These are phyloP conservation scores for Tiaroga cobitis DNA, from an alignment of 2,797 vertebrate genomes.

Conservation along the genomic window DNA sequence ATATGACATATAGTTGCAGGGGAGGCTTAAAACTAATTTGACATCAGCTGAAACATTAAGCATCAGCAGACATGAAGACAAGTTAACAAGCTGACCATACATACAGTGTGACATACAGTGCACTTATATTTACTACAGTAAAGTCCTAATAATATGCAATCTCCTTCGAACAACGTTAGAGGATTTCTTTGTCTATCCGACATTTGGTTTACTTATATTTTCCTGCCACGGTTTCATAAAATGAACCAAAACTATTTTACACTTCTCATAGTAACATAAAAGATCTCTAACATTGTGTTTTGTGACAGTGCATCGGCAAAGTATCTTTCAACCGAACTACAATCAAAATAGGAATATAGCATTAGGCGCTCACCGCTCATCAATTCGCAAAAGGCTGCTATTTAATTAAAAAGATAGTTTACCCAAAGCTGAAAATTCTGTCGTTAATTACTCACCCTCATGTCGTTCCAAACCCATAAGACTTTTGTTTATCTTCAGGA, in stretches of 20 bases:
- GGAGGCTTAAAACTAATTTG: no score
- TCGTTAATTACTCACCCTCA: no score
- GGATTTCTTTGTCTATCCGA: not conserved
- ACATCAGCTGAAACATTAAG: no score
- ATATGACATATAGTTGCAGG: no score
- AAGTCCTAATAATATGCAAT: not conserved
- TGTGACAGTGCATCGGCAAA: not conserved
- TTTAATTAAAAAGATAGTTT: no score
- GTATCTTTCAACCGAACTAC: not conserved
- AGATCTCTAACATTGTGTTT: not conserved
- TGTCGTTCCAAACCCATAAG: no score
- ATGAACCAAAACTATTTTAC: not conserved
- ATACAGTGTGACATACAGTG: not conserved
- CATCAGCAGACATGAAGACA: not conserved
- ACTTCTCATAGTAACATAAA: not conserved
- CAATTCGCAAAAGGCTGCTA: no score
- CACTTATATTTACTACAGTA: not conserved
- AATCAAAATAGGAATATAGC: not conserved
- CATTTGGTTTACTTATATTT: not conserved
- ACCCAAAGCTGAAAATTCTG: no score
- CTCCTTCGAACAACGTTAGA: not conserved
- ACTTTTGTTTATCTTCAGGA: no score
- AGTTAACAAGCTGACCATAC: not conserved
- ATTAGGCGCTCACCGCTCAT: no score
- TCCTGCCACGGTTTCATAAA: not conserved